Evolutionary conservation across 2,888 invertebrate genomes (phyloP).

Genomic region (Hirtodrosophila duncani): DNA sequence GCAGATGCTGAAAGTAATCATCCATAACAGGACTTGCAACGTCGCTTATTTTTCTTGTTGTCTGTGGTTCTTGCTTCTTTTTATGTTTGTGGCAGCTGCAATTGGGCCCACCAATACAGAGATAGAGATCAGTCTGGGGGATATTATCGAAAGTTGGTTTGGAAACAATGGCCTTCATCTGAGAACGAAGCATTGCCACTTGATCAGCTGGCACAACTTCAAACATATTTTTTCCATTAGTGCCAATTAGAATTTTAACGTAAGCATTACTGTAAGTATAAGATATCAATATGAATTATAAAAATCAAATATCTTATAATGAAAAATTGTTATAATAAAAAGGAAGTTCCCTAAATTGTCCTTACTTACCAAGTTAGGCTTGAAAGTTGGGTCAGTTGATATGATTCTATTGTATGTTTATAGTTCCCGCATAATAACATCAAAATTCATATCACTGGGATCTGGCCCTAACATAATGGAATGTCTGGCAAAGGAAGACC

Average conservation of each 20-base stretch:
- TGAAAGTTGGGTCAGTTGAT: constrained; percentile 6
- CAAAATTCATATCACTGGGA: constrained; percentile 9
- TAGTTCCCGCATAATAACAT: constrained; percentile 17
- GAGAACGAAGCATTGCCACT: neutral
- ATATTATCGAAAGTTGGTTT: no score
- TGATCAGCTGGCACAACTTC: constrained; percentile 38
- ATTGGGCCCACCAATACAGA: no score
- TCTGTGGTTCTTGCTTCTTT: no score
- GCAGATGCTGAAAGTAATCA: no score
- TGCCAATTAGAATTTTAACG: constrained; percentile 32
- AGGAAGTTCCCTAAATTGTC: constrained; percentile 40
- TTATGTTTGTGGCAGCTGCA: no score
- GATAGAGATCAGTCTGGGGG: no score
- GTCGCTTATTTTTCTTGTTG: no score
- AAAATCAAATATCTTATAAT: neutral
- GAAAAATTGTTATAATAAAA: neutral
- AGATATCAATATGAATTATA: neutral
- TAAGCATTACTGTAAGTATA: constrained; percentile 25
- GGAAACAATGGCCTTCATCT: no score
- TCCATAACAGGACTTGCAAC: no score
- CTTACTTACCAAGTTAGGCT: constrained; percentile 32
- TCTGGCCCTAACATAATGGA: constrained; percentile 21
- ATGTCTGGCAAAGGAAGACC: constrained; percentile 31
- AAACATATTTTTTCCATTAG: constrained; percentile 32
- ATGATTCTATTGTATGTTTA: constrained; percentile 1